Evolutionary conservation across 2,888 invertebrate genomes (phyloP).

Genomic region (Macrophya alboannulata): DNA sequence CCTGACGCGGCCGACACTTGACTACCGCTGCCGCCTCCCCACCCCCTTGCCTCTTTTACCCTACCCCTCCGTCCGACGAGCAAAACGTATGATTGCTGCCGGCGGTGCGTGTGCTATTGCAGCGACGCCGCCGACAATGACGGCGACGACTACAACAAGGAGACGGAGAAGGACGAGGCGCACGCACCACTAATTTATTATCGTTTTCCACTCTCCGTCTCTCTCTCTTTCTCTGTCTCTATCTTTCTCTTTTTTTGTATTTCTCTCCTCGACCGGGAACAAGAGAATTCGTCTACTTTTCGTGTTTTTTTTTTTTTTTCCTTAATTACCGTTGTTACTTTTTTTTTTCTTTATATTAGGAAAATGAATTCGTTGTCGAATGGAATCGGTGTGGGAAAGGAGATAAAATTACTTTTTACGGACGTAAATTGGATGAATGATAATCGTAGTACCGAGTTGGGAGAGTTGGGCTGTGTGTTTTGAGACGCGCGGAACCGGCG

Average conservation of each 20-base stretch:
- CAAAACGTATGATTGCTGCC: slow-evolving; percentile 53
- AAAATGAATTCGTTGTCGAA: background rate
- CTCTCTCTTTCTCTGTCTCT: slow-evolving; percentile 43
- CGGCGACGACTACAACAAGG: slow-evolving; percentile 39
- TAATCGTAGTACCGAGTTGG: background rate
- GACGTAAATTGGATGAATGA: slow-evolving; percentile 6
- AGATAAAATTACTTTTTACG: background rate
- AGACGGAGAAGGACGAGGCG: slow-evolving; percentile 40
- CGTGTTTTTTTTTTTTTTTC: background rate
- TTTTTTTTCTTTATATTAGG: background rate
- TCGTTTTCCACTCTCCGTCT: slow-evolving; percentile 21
- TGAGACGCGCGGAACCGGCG: slow-evolving; percentile 33
- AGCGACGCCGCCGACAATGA: slow-evolving; percentile 45
- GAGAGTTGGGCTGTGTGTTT: background rate
- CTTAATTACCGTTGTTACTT: background rate
- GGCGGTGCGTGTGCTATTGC: slow-evolving; percentile 48
- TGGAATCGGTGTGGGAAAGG: background rate
- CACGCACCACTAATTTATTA: slow-evolving; percentile 50
- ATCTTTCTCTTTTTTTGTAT: background rate
- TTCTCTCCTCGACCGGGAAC: background rate
- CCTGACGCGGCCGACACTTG: slow-evolving; percentile 75
- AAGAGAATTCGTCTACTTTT: background rate
- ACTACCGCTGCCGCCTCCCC: slow-evolving; percentile 64
- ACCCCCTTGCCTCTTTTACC: slow-evolving; percentile 57
- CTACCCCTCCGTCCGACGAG: slow-evolving; percentile 42